phyloP scores from a whole-genome alignment of 2,888 invertebrate species.

The Polymixis lichenea region DNA sequence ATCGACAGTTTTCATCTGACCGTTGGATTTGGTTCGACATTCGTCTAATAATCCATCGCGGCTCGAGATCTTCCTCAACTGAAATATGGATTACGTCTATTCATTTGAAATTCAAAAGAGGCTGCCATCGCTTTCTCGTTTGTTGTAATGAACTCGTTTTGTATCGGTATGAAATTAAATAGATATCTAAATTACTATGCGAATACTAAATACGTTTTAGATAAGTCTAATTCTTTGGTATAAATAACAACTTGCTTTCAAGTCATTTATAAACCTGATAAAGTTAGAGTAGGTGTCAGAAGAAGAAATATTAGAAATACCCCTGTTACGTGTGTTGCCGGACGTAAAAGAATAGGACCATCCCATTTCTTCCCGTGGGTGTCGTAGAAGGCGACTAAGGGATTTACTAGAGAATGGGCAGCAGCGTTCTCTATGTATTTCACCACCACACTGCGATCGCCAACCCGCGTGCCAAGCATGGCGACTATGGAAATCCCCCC shows the following conservation, averaged over 20 bases:
- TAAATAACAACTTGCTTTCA: slow-evolving; percentile 9
- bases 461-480: too few relatives aligned
- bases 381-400: too few relatives aligned
- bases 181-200: slow-evolving; percentile 29
- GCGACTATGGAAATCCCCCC: too few relatives aligned
- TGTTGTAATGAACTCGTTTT: slow-evolving; percentile 73
- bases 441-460: too few relatives aligned
- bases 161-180: slow-evolving; percentile 52
- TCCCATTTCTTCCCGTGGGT: too few relatives aligned
- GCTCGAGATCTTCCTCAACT: slow-evolving; percentile 72
- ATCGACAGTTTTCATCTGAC: slow-evolving; percentile 68
- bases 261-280: not conserved
- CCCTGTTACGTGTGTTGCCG: too few relatives aligned
- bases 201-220: slow-evolving; percentile 34
- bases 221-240: slow-evolving; percentile 18
- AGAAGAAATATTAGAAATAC: not conserved
- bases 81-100: slow-evolving; percentile 81
- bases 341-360: too few relatives aligned
- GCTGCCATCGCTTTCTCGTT: slow-evolving; percentile 76
- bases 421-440: too few relatives aligned
- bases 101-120: slow-evolving; percentile 83
- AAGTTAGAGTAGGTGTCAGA: too few relatives aligned
- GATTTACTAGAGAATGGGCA: too few relatives aligned
- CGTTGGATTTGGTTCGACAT: slow-evolving; percentile 65
- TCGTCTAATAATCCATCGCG: slow-evolving; percentile 70